Evolutionary conservation across 2,888 invertebrate genomes (phyloP).

Genomic region (Callinectes sapidus): DNA sequence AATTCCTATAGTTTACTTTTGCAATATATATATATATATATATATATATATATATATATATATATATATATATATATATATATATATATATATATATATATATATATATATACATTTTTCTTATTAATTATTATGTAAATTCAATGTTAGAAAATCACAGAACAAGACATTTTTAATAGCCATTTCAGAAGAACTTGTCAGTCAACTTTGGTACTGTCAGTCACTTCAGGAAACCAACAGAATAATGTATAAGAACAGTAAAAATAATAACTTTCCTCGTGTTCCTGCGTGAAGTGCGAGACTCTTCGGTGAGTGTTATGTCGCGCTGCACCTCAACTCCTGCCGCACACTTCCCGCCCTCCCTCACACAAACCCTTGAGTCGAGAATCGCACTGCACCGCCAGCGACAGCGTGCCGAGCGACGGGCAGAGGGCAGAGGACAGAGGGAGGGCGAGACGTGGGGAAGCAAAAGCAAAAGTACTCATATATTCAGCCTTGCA

Average conservation of each 20-base stretch:
- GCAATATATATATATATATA: not conserved
- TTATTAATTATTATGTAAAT: not conserved
- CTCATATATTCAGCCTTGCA: not conserved
- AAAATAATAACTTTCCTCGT: not conserved
- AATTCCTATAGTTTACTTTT: not conserved
- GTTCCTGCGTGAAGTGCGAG: not conserved
- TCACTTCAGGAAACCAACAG: not conserved
- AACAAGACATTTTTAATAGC: not conserved
- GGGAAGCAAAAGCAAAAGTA: not conserved
- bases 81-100: not conserved
- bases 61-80: slow-evolving; percentile 15
- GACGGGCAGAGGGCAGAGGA: not conserved
- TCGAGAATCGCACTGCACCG: not conserved
- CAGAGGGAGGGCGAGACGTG: not conserved
- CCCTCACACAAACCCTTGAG: not conserved
- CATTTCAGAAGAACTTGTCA: not conserved
- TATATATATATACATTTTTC: not conserved
- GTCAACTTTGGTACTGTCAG: not conserved
- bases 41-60: slow-evolving; percentile 19
- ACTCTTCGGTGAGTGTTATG: not conserved
- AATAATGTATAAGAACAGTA: not conserved
- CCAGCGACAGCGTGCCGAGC: not conserved
- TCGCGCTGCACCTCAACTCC: too few relatives aligned
- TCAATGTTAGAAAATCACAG: not conserved
- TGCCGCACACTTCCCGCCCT: not conserved